Evolutionary conservation across 2,113 vertebrate genomes (phyloP).

Genomic region (Conger conger): DNA sequence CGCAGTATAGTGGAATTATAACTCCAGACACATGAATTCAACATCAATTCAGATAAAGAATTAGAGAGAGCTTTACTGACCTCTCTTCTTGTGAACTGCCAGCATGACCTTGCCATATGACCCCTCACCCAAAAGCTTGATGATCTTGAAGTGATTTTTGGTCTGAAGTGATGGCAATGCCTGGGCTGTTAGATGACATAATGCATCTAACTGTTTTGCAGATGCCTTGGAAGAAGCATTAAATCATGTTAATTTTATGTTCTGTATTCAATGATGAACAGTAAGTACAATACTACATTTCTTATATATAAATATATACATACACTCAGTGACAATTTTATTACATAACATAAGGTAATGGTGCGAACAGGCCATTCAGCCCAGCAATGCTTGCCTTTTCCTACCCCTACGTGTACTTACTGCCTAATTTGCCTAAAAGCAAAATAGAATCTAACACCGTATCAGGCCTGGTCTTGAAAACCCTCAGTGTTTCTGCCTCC

Average conservation of each 20-base stretch:
- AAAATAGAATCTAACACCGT: too few species aligned
- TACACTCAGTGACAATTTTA: too few species aligned
- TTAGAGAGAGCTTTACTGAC: conserved; percentile 48
- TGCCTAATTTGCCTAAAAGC: too few species aligned
- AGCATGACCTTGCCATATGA: conserved; percentile 81
- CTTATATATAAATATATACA: too few species aligned
- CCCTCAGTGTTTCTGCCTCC: too few species aligned
- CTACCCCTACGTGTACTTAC: too few species aligned
- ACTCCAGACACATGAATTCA: not conserved
- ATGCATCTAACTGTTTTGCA: conserved; percentile 70
- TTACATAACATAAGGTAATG: too few species aligned
- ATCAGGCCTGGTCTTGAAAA: too few species aligned
- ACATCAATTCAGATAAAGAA: not conserved
- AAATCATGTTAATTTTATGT: not conserved
- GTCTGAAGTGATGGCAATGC: conserved; percentile 64
- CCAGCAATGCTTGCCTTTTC: too few species aligned
- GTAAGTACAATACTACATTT: not conserved
- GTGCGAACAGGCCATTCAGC: too few species aligned
- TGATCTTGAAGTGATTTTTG: conserved; percentile 68
- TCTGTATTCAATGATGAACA: not conserved
- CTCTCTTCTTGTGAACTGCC: conserved; percentile 72
- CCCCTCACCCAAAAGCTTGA: conserved; percentile 79
- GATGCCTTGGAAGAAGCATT: conserved; percentile 39
- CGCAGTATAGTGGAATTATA: too few species aligned
- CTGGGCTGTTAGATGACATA: conserved; percentile 71